Evolutionary conservation across 1,140 invertebrate genomes (phyloP).

Genomic region (Kradibia gibbosae): DNA sequence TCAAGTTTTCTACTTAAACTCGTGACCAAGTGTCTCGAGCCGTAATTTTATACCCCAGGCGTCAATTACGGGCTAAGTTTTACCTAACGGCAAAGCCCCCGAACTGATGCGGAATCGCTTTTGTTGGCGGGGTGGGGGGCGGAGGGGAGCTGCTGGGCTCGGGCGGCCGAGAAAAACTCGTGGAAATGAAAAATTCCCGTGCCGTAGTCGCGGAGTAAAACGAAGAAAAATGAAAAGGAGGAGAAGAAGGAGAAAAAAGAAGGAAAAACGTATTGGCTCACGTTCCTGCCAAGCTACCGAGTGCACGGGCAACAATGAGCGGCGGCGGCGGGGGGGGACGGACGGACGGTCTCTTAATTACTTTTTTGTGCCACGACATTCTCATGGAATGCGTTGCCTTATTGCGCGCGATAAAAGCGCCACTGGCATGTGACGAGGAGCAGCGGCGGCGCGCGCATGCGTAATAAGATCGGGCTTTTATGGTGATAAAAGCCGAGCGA

Average conservation of each 20-base stretch:
- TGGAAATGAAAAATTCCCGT: too few species aligned
- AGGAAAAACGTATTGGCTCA: neutral
- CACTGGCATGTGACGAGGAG: neutral
- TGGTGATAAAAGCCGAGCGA: conserved; percentile 54
- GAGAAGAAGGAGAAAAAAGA: neutral
- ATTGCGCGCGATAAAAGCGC: neutral
- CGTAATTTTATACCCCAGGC: too few species aligned
- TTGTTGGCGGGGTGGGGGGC: too few species aligned
- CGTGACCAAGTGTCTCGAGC: too few species aligned
- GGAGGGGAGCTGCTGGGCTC: neutral
- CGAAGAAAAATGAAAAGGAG: neutral
- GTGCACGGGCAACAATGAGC: neutral
- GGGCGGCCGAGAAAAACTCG: neutral
- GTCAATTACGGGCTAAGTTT: too few species aligned
- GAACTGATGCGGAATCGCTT: too few species aligned
- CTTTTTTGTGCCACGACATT: neutral
- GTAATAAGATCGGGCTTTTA: conserved; percentile 42
- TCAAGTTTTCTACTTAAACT: too few species aligned
- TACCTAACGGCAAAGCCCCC: too few species aligned
- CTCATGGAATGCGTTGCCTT: neutral
- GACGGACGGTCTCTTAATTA: neutral
- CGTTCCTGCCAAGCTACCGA: neutral
- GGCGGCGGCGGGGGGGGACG: too few species aligned
- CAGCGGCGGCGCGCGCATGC: conserved; percentile 30
- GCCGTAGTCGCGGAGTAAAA: too few species aligned